Base-by-base conservation (phyloP, 2,888 invertebrate species). In the Papilio gigon region DNA sequence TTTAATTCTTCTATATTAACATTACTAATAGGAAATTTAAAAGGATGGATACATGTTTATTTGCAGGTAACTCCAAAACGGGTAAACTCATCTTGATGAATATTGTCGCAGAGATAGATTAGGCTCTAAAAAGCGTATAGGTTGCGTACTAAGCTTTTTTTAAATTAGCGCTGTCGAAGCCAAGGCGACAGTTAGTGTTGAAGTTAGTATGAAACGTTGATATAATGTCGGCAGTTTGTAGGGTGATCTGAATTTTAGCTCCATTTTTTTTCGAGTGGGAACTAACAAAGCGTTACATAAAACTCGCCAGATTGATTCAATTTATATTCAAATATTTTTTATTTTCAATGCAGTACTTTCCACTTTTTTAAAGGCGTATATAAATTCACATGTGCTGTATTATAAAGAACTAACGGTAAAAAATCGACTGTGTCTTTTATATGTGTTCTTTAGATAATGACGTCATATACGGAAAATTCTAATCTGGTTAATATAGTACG, bases 261-360 rank as follows among this genome's bases (percentile, higher is more conserved):
- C 9, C n/a, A 27, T 50, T 27, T 53, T 37, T 9, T 42, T 56
- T 56, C 6, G 17, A 56, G 53, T 56, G 27, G 11, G 50, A 50
- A 50, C 50, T 12, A 56, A 27, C n/a, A 30, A 11, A 30, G 30
- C 30, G 53, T 30, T 30, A 27, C n/a, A 30, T 27, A 30, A 56
- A 56, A 56, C 30, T 17, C 53, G 30, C 9, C 4, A 56, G 53
- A 17, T 56, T 56, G 17, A 56, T 56, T 56, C 17, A 30, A 56
- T 27, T 53, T 53, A n/a, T 17, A 30, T 53, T 53, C 53, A n/a
- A 27, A 27, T 30, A 14, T 27, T 53, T 53, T 53, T 53, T 50
- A 14, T 50, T 14, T 50, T n/a, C 53, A 30, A 53, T 30, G 0
- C 30, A 53, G 9, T 53, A 4, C 53, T 30, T 30, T 53, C 30